These are phyloP conservation scores for Subacronicta megacephala DNA, from an alignment of 2,888 invertebrate species.

Conservation along the genomic window DNA sequence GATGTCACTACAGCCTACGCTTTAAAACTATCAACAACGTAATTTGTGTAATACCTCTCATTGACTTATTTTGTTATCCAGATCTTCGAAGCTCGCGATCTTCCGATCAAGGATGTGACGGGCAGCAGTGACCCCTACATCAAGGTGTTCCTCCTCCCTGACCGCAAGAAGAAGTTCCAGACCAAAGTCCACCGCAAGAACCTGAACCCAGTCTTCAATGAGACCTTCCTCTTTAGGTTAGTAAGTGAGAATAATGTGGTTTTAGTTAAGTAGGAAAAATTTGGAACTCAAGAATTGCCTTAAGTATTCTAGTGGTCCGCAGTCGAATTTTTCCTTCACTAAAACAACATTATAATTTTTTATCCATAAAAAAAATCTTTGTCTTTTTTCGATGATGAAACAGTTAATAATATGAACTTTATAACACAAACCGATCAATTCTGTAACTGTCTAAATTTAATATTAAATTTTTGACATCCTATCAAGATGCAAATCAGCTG, in stretches of 20 bases:
- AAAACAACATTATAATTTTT: too few species aligned
- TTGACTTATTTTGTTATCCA: slow-evolving; percentile 62
- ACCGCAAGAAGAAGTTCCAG: slow-evolving; percentile 95
- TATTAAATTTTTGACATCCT: slow-evolving; percentile 6
- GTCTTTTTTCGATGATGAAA: not conserved
- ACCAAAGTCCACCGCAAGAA: slow-evolving; percentile 95
- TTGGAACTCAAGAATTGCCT: too few species aligned
- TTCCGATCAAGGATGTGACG: slow-evolving; percentile 95
- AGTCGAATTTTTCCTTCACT: too few species aligned
- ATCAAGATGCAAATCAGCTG: slow-evolving; percentile 1
- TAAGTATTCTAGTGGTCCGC: too few species aligned
- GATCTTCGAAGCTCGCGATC: slow-evolving; percentile 93
- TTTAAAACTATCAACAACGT: too few species aligned
- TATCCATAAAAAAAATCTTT: too few species aligned
- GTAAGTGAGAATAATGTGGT: slow-evolving; percentile 34
- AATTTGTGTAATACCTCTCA: not conserved
- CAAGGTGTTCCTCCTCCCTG: slow-evolving; percentile 95
- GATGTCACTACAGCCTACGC: too few species aligned
- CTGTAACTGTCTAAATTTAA: not conserved
- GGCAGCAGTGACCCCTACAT: slow-evolving; percentile 97
- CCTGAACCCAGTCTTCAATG: slow-evolving; percentile 95
- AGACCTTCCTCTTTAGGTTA: slow-evolving; percentile 95
- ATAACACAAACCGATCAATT: not conserved
- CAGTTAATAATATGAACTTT: not conserved
- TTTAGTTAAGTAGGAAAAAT: too few species aligned